phyloP scores from a whole-genome alignment of 2,797 vertebrate genomes.

The Thaleichthys pacificus region DNA sequence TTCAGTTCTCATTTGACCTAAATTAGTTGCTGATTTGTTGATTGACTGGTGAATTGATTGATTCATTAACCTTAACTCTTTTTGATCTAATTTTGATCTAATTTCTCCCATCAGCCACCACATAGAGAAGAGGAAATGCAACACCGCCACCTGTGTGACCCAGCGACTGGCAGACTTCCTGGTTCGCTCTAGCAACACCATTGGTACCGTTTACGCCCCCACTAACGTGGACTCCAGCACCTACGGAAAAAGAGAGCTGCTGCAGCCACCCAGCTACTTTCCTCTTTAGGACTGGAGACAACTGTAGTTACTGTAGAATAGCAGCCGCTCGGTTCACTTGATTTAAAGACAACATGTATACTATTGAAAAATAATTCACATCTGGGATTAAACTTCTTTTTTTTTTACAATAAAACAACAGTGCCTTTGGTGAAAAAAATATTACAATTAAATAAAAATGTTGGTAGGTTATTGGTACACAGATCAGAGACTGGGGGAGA shows the following conservation, averaged over 20 bases:
- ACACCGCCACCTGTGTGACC: constrained; percentile 87
- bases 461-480: constrained; percentile 23
- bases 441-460: not conserved
- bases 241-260: constrained; percentile 83
- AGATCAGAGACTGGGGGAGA: not conserved
- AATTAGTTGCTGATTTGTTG: not conserved
- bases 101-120: constrained; percentile 57
- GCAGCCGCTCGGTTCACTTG: constrained; percentile 38
- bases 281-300: constrained; percentile 66
- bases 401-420: constrained; percentile 46
- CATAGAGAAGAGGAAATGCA: constrained; percentile 85
- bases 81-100: not conserved
- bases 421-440: constrained; percentile 68
- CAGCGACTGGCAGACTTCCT: constrained; percentile 89
- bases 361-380: constrained; percentile 19
- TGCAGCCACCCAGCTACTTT: constrained; percentile 54
- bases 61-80: not conserved
- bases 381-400: constrained; percentile 30
- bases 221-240: constrained; percentile 87
- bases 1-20: not conserved
- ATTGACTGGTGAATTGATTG: not conserved
- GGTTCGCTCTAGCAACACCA: constrained; percentile 81
- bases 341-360: constrained; percentile 22
- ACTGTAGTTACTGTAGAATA: not conserved
- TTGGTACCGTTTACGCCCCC: constrained; percentile 78